Base-by-base conservation (phyloP, 2,113 vertebrate genomes). In the Gracilinanus agilis region DNA sequence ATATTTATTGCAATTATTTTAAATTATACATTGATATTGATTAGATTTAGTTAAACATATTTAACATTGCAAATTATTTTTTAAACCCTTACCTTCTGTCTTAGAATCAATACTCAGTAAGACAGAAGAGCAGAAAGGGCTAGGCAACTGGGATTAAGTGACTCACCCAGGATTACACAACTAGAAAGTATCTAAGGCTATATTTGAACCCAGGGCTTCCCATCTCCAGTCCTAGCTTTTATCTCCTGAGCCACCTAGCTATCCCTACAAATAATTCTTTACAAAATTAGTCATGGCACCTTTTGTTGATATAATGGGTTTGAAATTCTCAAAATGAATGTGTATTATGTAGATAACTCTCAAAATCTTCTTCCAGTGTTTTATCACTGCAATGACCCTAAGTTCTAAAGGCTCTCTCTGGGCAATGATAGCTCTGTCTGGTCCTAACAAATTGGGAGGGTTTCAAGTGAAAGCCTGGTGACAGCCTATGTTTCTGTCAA, bases 11-110 rank as follows among this genome's bases (percentile, higher is more conserved):
- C 95, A 97, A 98, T 96, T 92, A 93, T 97, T 93, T 96, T 75
- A 97, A 98, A 97, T 98, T 96, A 95, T 95, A 67, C 24, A 2
- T 98, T 98, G 6, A 94, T 94, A 92, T 97, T 97, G 96, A 95
- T 94, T 94, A 96, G 94, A 90, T 96, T 90, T 95, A 58, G 95
- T 94, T 93, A 93, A 92, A 21, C 25, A 96, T 58, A 54, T 96
- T 95, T 75, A 49, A 53, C 67, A 92, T 90, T 91, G 93, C 93
- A 94, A 97, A 97, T 95, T 93, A 95, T 95, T 91, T 95, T 93
- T 97, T 96, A 94, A 49, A 49, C 49, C 5, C 49, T 49, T 49
- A 49, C 49, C 49, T 49, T 49, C 49, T 49, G 49, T 49, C 49
- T 49, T 49, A 49, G 49, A 49, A 49, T 5, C 49, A 49, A 49